Evolutionary conservation across 2,113 vertebrate genomes (phyloP), one percentile per base, ranked within the genome.

Genomic region (Podarcis cretensis): DNA sequence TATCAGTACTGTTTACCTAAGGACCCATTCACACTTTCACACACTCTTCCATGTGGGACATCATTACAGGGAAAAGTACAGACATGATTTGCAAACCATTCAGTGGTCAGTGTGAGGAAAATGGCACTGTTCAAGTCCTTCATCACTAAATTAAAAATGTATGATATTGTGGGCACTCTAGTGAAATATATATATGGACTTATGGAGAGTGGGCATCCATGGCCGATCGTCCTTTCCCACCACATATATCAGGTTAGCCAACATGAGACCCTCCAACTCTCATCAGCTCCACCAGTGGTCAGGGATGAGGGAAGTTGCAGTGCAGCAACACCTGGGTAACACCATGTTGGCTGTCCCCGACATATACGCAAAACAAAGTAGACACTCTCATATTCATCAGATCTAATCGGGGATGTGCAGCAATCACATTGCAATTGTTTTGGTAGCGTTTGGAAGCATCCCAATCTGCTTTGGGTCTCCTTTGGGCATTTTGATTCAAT

Each of bases 1-100:
- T 40, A 35, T 21, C 59, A 81, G 54, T 16, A 40, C 54, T 25
- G 2, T n/a, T 81, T 63, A n/a, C 79, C 27, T 35, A 59, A 81
- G n/a, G 79, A 6, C n/a, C 30, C 35, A 35, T 35, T 35, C 1
- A 35, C 35, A 35, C 20, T 32, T 35, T 63, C 57, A 81, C 20
- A 27, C 20, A 40, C 71, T 73, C n/a, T 59, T n/a, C 30, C 78
- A 20, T 32, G 57, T 20, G 78, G 78, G 30, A 32, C 40, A 57
- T 59, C 78, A 59, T 13, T 32, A n/a, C 30, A 80, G 30, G 14
- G 23, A 85, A 90, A 87, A 59, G 0, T 0, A 4, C 6, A 27
- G 82, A 86, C 91, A 20, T 6, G 1, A 35, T 87, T 84, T 88
- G 65, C 77, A 57, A 1, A 1, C 71, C 81, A 76, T 37, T 23